Evolutionary conservation across 2,113 vertebrate genomes (phyloP), one percentile per base, ranked within the genome.

Genomic region (Madoqua kirkii): DNA sequence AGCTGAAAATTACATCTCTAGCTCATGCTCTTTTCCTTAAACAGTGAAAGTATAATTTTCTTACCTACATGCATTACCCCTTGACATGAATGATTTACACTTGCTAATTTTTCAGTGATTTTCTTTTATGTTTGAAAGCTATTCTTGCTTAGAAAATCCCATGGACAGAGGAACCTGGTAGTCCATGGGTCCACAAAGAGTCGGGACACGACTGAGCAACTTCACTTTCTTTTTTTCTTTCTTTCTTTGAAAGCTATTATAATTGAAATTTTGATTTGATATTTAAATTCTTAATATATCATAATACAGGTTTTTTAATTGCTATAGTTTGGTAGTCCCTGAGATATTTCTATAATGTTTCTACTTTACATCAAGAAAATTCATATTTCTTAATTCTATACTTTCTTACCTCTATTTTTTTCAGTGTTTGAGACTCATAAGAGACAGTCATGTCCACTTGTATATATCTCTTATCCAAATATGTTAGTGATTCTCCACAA

Each of bases 151-250:
- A 40, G 5, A 71, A 71, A 40, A 36, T 23, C 19, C 67, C n/a
- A 71, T 12, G 9, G 19, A 71, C 0, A 3, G 67, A 36, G n/a
- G 67, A 71, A 71, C 19, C 10, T 36, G n/a, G n/a, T 71, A 71
- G 67, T 23, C n/a, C n/a, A 40, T 23, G n/a, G 19, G 19, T 9
- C 67, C n/a, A 71, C n/a, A 12, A 67, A 11, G 19, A 71, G n/a
- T 23, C 0, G 0, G 67, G 67, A 23, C 67, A 40, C 0, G 4
- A 71, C 67, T 71, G n/a, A 23, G n/a, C 0, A 10, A 36, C 19
- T 71, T 71, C 5, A 71, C 3, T 71, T 21, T 36, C 64, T 11
- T 67, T 67, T 12, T 50, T 50, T 50, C n/a, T 71, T 67, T 52
- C 64, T 71, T 67, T 67, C 4, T 71, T 23, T 71, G 19, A 71